Percentiles rank a stretch among this genome's conserved stretches.
Conservation (phyloP, 2,888 invertebrate species). For the Lasioglossum zephyrum region DNA sequence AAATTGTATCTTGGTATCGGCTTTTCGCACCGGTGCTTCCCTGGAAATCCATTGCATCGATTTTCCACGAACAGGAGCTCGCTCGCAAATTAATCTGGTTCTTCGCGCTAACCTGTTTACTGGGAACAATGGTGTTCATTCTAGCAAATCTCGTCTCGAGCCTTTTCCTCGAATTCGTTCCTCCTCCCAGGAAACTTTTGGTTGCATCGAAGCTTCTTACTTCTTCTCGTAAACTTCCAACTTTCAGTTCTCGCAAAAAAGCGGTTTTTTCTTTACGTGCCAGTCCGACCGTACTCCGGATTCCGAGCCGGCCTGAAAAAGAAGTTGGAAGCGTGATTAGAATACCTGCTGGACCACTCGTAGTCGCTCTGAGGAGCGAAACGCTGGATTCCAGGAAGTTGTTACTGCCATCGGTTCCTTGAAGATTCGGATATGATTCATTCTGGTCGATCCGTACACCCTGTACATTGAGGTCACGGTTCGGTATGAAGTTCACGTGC, state of each 20-base stretch:
- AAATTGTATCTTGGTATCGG: not conserved
- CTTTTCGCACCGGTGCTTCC: not conserved
- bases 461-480: not conserved
- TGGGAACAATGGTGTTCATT: not conserved
- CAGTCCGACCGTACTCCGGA: not conserved
- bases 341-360: conserved; percentile 6
- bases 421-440: not conserved
- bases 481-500: not conserved
- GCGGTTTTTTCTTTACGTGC: conserved; percentile 4
- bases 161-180: not conserved
- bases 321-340: not conserved
- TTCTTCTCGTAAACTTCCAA: not conserved
- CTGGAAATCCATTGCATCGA: not conserved
- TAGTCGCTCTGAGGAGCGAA: not conserved
- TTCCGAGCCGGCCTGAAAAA: not conserved
- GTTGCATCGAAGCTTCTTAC: not conserved
- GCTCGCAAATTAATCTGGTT: not conserved
- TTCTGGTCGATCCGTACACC: not conserved
- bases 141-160: not conserved
- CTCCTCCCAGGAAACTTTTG: not conserved
- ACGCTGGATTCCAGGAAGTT: not conserved
- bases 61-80: not conserved
- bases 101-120: not conserved
- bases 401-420: not conserved
- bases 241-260: not conserved